Base-by-base conservation (phyloP, 1,140 invertebrate species). In the Vanessa atalanta region DNA sequence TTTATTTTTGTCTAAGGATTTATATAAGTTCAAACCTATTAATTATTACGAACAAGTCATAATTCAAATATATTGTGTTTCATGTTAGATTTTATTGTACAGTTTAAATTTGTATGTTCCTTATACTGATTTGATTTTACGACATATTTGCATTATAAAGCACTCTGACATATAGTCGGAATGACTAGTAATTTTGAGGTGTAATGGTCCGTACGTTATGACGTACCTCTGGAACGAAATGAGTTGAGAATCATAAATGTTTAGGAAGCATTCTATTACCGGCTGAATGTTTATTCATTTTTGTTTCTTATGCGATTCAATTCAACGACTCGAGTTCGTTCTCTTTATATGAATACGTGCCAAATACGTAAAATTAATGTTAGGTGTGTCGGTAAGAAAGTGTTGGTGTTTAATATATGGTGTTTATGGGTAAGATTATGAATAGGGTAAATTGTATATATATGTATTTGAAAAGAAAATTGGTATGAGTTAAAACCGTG, bases 121-220 rank as follows among this genome's bases (percentile, higher is more conserved):
- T 72, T 79, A 78, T 73, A 75, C 76, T 47, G 72, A 76, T 76
- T 80, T 68, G 81, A 82, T 73, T 89, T 89, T 88, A 88, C 81
- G 86, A 86, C 76, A 72, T 85, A 87, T 86, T 83, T 85, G 81
- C 82, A 79, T 87, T 86, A 88, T 87, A 89, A 87, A 86, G 79
- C 79, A 75, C 60, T 73, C 73, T 84, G 83, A 86, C 82, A 83
- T 84, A 86, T 79, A 76, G 79, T 80, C 73, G 70, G 81, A 79
- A 79, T 82, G 78, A 82, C 78, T 83, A 82, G 85, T 90, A 89
- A 91, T 90, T 91, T 88, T 85, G 87, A 78, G 72, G 82, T 82
- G 84, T 88, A 91, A 91, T 90, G 85, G 84, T 71, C 67, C 88
- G 86, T 87, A 79, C 75, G 75, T 87, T 88, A 88, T 86, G 81